Base-by-base conservation (phyloP, 2,797 vertebrate genomes). In the Anisognathus igniventris region DNA sequence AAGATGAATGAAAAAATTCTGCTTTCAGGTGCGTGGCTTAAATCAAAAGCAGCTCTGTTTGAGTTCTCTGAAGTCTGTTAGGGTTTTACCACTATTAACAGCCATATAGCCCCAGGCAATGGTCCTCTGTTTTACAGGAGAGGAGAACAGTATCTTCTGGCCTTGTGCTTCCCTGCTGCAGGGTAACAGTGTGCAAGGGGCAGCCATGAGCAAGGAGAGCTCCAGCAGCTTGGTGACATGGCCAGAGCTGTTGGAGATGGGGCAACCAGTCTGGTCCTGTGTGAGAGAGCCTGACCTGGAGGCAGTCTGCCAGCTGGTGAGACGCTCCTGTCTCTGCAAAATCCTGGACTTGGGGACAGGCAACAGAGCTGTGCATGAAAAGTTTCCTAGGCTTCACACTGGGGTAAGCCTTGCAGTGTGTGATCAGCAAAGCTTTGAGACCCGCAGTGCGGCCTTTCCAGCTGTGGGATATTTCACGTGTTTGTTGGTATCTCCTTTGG, bases 21-120 rank as follows among this genome's bases (percentile, higher is more conserved):
- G 25, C 75, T 93, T 91, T 93, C 76, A 90, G 89, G 76, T 95
- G 82, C 9, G 0, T 67, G 62, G 75, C 56, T 66, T 73, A 92
- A 91, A 90, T 96, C 87, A 93, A 91, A 89, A 91, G 87, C 65
- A 70, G 47, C 66, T 90, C 89, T 68, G 47, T 83, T 92, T 64
- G 58, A 66, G 47, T 72, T 75, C 85, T 93, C 33, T 86, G 73
- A 83, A 88, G 51, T 86, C 51, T 1, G 0, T 88, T 24, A 33
- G 70, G 58, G 10, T 66, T 93, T 93, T 88, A 28, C 74, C 80
- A 47, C 86, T 90, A 61, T 82, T 89, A 88, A 33, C 53, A 64
- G 35, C 56, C 51, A 20, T 62, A 9, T 27, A n/a, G 73, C 56
- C 40, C 30, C 37, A 71, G 53, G 80, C 56, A 61, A 6, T 15